Evolutionary conservation across 1,140 invertebrate genomes (phyloP).

Genomic region (Ips nitidus): DNA sequence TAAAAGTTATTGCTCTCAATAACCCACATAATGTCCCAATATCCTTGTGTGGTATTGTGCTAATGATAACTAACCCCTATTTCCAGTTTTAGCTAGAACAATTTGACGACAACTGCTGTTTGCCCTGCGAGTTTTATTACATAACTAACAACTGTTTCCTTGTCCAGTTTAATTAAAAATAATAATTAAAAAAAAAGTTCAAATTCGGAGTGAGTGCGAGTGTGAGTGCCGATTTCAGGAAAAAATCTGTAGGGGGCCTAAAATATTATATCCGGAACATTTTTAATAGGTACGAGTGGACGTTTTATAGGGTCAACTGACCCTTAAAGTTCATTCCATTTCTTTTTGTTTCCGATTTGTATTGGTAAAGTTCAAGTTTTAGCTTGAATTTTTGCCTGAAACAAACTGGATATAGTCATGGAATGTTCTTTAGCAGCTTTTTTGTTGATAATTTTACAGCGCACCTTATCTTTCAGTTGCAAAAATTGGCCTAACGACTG

Average conservation of each 20-base stretch:
- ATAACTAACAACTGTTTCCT: background rate
- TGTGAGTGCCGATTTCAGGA: slow-evolving; percentile 38
- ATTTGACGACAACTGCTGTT: slow-evolving; percentile 18
- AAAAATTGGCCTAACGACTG: slow-evolving; percentile 44
- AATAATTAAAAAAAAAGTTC: slow-evolving; percentile 2
- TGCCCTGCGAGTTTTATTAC: background rate
- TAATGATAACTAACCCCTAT: slow-evolving; percentile 4
- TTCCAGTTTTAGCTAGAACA: slow-evolving; percentile 11
- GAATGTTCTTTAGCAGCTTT: slow-evolving; percentile 50
- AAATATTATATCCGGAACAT: slow-evolving; percentile 31
- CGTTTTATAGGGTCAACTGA: slow-evolving; percentile 17
- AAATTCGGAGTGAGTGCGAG: slow-evolving; percentile 33
- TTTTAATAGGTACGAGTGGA: slow-evolving; percentile 51
- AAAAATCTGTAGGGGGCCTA: slow-evolving; percentile 39
- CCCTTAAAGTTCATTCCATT: slow-evolving; percentile 34
- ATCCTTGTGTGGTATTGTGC: too few relatives aligned
- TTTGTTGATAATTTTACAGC: slow-evolving; percentile 54
- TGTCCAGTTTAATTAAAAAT: background rate
- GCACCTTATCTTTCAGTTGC: slow-evolving; percentile 56
- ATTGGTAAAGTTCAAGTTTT: background rate
- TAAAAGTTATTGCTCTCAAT: too few relatives aligned
- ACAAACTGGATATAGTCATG: slow-evolving; percentile 6
- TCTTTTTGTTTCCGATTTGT: background rate
- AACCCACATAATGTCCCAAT: too few relatives aligned
- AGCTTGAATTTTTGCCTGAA: background rate